These are phyloP conservation scores for Selenia dentaria DNA, from an alignment of 2,888 invertebrate species.

Conservation along the genomic window DNA sequence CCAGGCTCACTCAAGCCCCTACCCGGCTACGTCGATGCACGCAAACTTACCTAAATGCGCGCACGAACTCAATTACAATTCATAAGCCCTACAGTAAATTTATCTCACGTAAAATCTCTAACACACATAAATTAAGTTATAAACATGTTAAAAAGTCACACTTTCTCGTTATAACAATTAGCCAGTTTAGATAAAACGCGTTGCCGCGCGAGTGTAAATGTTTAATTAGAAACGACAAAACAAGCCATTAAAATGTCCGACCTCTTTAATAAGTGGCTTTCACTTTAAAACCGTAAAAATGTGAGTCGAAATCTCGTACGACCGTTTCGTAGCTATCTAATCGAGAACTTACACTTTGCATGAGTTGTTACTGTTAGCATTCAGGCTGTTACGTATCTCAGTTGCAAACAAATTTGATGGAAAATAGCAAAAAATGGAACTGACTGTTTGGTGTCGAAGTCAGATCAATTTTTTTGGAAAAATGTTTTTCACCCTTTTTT, in stretches of 20 bases:
- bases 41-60: too few species aligned
- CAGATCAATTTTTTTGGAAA: too few species aligned
- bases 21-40: too few species aligned
- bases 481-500: too few species aligned
- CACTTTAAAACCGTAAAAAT: conserved; percentile 17
- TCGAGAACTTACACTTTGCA: neutral
- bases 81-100: conserved; percentile 1
- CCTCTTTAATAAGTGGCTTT: conserved; percentile 21
- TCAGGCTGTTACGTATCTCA: too few species aligned
- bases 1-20: too few species aligned
- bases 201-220: conserved; percentile 10
- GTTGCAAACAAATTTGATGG: too few species aligned
- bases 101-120: conserved; percentile 5
- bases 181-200: conserved; percentile 14
- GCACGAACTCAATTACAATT: too few species aligned
- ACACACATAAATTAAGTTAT: conserved; percentile 3
- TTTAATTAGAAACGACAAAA: conserved; percentile 40
- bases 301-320: conserved; percentile 19
- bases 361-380: too few species aligned
- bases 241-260: conserved; percentile 42
- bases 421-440: too few species aligned
- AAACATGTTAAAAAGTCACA: conserved; percentile 25
- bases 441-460: too few species aligned
- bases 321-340: conserved; percentile 1
- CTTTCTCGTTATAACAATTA: conserved; percentile 18